Percentiles rank a stretch among this genome's conserved stretches.
Evolutionary conservation across 37 sponge, comb jelly and placozoan genomes (phyloP).

Genomic region (Geodia barretti): DNA sequence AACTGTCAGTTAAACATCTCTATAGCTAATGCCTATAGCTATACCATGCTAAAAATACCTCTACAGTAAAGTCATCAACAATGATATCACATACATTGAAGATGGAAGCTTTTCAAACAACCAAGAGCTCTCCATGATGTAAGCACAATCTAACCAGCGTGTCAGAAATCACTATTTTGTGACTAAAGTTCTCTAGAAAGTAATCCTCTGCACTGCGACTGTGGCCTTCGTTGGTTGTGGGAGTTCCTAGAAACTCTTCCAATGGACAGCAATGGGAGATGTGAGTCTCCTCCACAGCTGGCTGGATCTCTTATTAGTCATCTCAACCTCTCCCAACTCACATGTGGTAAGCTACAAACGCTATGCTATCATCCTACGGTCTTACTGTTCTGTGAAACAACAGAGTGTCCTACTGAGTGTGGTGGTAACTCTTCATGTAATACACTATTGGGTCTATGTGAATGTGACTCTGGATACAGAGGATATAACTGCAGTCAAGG

Average conservation of each 20-base stretch:
- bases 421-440: conserved; percentile 57
- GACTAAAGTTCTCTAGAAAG: conserved; percentile 13
- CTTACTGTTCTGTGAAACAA: neutral
- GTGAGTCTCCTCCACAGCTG: neutral
- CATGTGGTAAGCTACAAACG: conserved; percentile 9
- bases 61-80: conserved; percentile 9
- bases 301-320: neutral
- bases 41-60: neutral
- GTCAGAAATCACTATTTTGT: neutral
- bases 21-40: neutral
- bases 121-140: neutral
- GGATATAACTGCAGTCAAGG: conserved; percentile 52
- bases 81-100: conserved; percentile 3
- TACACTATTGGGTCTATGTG: conserved; percentile 50
- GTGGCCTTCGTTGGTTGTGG: conserved; percentile 49
- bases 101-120: conserved; percentile 9
- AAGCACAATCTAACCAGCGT: neutral
- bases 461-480: conserved; percentile 70
- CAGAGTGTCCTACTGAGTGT: conserved; percentile 32
- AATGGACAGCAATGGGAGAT: too few species aligned
- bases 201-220: conserved; percentile 51
- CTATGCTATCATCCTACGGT: neutral
- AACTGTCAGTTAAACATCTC: conserved; percentile 1
- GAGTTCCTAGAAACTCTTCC: conserved; percentile 9
- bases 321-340: conserved; percentile 7